Percentiles rank a stretch among this genome's conserved stretches.
Evolutionary conservation across 2,113 vertebrate species (phyloP).

Genomic region (Tachysurus vachellii): DNA sequence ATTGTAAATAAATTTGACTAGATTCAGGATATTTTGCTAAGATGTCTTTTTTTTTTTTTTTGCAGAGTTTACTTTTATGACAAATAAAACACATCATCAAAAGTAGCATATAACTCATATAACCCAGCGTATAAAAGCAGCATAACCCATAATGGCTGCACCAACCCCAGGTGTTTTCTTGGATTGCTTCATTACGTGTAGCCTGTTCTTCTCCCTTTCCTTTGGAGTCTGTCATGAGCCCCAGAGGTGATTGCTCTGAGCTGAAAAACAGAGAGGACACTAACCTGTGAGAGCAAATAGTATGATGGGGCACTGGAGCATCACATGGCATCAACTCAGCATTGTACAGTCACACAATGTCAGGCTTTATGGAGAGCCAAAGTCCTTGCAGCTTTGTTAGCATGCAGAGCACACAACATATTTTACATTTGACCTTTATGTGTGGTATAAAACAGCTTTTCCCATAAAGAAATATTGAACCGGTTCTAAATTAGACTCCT

Average conservation of each 20-base stretch:
- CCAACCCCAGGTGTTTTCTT: background rate
- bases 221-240: conserved; percentile 52
- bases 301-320: conserved; percentile 21
- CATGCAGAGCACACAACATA: conserved; percentile 7
- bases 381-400: conserved; percentile 51
- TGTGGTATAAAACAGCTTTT: background rate
- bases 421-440: background rate
- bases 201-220: conserved; percentile 42
- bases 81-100: background rate
- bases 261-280: conserved; percentile 54
- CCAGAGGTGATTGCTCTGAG: conserved; percentile 29
- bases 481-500: background rate
- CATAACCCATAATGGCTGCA: background rate
- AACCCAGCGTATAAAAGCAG: no score
- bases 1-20: no score
- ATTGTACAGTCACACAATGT: conserved; percentile 60
- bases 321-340: conserved; percentile 54
- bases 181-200: conserved; percentile 47
- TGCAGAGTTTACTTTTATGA: no score
- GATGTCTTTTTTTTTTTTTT: no score
- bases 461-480: background rate
- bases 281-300: conserved; percentile 26
- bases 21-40: no score
- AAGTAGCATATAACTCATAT: background rate
- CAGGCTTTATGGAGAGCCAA: conserved; percentile 53